Conservation (phyloP, 2,113 vertebrate species). For the Paracanthobrama guichenoti region DNA sequence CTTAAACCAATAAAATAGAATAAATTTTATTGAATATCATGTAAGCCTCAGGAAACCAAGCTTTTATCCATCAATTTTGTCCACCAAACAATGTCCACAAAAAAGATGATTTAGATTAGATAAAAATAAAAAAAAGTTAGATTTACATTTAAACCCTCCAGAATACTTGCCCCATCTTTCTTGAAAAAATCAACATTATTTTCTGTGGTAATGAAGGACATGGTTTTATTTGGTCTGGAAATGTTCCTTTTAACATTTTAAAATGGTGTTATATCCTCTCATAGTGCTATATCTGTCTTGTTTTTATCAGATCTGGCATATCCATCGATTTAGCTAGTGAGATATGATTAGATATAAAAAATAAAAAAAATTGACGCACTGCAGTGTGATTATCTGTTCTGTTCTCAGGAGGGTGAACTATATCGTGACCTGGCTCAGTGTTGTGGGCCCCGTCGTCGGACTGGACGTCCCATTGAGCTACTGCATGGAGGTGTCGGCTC, state of each 20-base stretch:
- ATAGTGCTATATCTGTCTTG: not conserved
- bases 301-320: not conserved
- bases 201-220: not conserved
- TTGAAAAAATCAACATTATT: not conserved
- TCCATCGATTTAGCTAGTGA: not conserved
- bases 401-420: constrained; percentile 71
- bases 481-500: constrained; percentile 45
- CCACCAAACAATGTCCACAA: not conserved
- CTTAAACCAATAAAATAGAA: not conserved
- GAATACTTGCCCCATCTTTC: not conserved
- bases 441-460: constrained; percentile 74
- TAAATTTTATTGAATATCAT: not conserved
- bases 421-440: constrained; percentile 75
- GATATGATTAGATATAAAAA: not conserved
- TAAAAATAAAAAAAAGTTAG: too few species aligned
- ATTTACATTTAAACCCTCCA: not conserved
- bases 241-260: not conserved
- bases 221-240: not conserved
- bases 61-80: not conserved
- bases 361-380: not conserved
- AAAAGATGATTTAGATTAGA: not conserved
- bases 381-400: not conserved
- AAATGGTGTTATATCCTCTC: not conserved
- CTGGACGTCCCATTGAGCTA: constrained; percentile 72
- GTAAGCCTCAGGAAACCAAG: not conserved